These are phyloP conservation scores for Pseudomyrmex sp. DNA, from an alignment of 1,140 invertebrate species.

Conservation along the genomic window DNA sequence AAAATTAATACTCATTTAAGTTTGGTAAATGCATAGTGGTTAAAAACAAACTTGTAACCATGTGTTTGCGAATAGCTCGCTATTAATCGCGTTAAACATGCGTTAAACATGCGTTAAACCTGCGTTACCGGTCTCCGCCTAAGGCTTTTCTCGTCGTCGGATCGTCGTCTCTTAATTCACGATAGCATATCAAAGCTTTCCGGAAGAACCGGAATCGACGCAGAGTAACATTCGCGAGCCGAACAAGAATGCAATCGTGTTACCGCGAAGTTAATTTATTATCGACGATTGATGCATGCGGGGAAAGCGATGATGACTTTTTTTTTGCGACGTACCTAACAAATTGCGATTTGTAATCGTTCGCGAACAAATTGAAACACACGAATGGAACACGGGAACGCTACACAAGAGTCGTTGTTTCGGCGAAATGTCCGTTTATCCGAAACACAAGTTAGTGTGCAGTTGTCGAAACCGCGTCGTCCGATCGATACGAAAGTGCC, in stretches of 20 bases:
- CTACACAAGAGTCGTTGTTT: background rate
- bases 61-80: background rate
- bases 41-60: background rate
- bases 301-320: background rate
- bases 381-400: conserved; percentile 6
- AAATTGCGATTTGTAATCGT: background rate
- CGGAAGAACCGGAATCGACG: conserved; percentile 25
- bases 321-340: background rate
- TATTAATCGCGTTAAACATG: conserved; percentile 25
- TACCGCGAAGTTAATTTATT: conserved; percentile 45
- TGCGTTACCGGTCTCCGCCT: conserved; percentile 25
- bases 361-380: conserved; percentile 6
- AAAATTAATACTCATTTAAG: background rate
- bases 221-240: conserved; percentile 6
- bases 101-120: conserved; percentile 21
- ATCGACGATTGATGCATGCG: conserved; percentile 20
- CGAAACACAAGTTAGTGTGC: conserved; percentile 14
- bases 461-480: background rate
- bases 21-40: background rate
- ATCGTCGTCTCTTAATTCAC: conserved; percentile 23
- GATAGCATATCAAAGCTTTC: conserved; percentile 5
- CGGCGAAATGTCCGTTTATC: conserved; percentile 34
- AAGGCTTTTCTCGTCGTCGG: background rate
- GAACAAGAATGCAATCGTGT: conserved; percentile 22
- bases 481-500: conserved; percentile 20